phyloP scores from a whole-genome alignment of 2,797 vertebrate species.

The Hephaestus fuliginosus region DNA sequence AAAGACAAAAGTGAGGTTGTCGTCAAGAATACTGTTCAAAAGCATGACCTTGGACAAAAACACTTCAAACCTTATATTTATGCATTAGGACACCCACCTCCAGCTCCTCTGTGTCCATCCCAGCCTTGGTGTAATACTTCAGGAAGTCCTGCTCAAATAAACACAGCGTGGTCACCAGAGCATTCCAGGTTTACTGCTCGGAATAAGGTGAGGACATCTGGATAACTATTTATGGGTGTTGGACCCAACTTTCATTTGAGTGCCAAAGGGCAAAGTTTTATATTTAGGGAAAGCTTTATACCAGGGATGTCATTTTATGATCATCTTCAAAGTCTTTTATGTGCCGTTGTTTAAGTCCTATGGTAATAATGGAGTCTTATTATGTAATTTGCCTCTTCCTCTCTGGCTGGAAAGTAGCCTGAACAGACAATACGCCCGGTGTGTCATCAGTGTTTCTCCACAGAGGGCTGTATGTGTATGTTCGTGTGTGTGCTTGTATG shows the following conservation, averaged over 20 bases:
- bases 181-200: slow-evolving; percentile 62
- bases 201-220: slow-evolving; percentile 71
- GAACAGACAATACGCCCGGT: slow-evolving; percentile 19
- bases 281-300: slow-evolving; percentile 52
- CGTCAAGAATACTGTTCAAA: not conserved
- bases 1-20: slow-evolving; percentile 21
- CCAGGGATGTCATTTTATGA: slow-evolving; percentile 59
- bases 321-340: slow-evolving; percentile 56
- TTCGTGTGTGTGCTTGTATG: slow-evolving; percentile 9
- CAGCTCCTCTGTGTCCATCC: slow-evolving; percentile 90
- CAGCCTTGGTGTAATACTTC: slow-evolving; percentile 94
- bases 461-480: slow-evolving; percentile 1
- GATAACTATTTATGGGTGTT: slow-evolving; percentile 65
- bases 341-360: slow-evolving; percentile 37
- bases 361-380: slow-evolving; percentile 18
- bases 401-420: slow-evolving; percentile 12
- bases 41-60: not conserved
- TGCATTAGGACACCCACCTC: slow-evolving; percentile 84
- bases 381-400: slow-evolving; percentile 45
- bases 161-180: slow-evolving; percentile 71
- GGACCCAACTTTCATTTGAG: slow-evolving; percentile 61
- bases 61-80: not conserved
- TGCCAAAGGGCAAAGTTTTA: slow-evolving; percentile 55
- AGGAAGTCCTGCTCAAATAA: slow-evolving; percentile 91
- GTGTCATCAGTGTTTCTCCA: slow-evolving; percentile 21